Base-by-base conservation (phyloP, 2,888 invertebrate species). In the Ctenicera cuprea region DNA sequence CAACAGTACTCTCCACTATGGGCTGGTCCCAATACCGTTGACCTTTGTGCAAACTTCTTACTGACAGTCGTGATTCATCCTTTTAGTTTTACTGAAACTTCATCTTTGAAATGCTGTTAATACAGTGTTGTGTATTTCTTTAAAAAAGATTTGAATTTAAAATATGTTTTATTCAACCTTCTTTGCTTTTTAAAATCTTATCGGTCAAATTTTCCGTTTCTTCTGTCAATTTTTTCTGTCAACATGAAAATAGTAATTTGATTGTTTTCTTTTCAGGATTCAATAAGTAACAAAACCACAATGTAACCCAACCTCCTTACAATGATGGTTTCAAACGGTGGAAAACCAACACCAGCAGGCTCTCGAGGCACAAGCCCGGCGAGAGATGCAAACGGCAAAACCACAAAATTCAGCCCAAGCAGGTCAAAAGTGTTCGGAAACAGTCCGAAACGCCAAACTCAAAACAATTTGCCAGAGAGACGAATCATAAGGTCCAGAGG, bases 331-430 rank as follows among this genome's bases (percentile, higher is more conserved):
- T 82, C 83, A n/a, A 79, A 82, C 73, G 80, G 83, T 3, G 80
- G 76, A 16, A 82, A 80, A 65, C 65, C 76, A 7, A 77, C 84
- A 9, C 83, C 86, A 30, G 81, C 84, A 45, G 77, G 78, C 20
- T 86, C 85, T 0, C 79, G 85, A 18, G 85, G 84, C 1, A 80
- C 76, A 16, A 84, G 85, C 75, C 85, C 85, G 4, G 70, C 78
- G 0, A 79, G 82, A 67, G 77, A 43, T 4, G 30, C 62, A 33
- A 61, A 61, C 18, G 2, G 4, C 26, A 68, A 74, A 66, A 77
- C 72, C 74, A 74, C 78, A 5, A 73, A 37, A 48, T 54, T 64
- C 8, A 72, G 68, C 14, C 66, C 61, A 2, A 61, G 52, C 33
- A 68, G 73, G 65, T 37, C 41, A 38, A 54, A 41, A 57, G 43